Conservation (phyloP, 2,888 invertebrate genomes). For the Allolobophora icterica region DNA sequence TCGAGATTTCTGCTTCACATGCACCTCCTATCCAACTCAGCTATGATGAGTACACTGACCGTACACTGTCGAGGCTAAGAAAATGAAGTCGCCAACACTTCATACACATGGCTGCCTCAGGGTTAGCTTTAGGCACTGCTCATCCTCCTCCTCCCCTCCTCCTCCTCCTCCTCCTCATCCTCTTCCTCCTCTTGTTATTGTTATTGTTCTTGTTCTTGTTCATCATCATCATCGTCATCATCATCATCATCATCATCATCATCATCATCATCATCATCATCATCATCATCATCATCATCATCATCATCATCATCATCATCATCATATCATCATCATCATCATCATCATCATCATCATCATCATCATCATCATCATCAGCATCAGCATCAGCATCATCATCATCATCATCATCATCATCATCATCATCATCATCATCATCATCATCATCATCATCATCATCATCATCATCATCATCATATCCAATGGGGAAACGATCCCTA, state of each 20-base stretch:
- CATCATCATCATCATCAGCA: background rate
- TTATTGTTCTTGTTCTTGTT: too few relatives aligned
- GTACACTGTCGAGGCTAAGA: too few relatives aligned
- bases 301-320: background rate
- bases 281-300: background rate
- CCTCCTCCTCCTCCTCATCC: background rate
- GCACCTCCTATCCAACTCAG: too few relatives aligned
- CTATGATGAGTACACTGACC: too few relatives aligned
- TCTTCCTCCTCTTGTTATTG: background rate
- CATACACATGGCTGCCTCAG: too few relatives aligned
- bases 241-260: background rate
- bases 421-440: background rate
- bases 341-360: background rate
- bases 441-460: background rate
- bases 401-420: background rate
- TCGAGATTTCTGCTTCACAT: too few relatives aligned
- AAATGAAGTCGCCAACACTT: too few relatives aligned
- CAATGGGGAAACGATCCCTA: background rate
- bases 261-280: background rate
- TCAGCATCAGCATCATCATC: too few relatives aligned
- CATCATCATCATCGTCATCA: background rate
- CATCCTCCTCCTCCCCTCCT: background rate
- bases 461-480: background rate
- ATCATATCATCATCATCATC: background rate
- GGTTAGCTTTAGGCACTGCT: too few relatives aligned